Evolutionary conservation across 92 coral and sea anemone species (phyloP).

Genomic region (Chrysogorgia sp.): DNA sequence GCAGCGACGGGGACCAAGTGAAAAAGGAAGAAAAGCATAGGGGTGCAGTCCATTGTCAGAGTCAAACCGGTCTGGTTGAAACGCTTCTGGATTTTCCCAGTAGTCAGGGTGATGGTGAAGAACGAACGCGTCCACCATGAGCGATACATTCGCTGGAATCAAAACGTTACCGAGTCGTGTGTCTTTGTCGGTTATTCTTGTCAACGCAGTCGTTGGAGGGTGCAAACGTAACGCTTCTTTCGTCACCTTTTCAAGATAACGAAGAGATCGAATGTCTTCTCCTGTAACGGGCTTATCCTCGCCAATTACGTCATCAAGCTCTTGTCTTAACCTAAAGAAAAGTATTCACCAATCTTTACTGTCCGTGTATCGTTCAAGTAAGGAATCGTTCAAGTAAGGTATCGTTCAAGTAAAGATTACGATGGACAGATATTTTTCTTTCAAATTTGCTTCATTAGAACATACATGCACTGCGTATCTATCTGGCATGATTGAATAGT

Average conservation of each 20-base stretch:
- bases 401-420: too few relatives aligned
- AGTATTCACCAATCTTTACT: too few relatives aligned
- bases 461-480: too few relatives aligned
- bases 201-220: slow-evolving; percentile 39
- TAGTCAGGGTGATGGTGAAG: slow-evolving; percentile 78
- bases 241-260: slow-evolving; percentile 31
- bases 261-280: slow-evolving; percentile 8
- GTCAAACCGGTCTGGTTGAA: slow-evolving; percentile 85
- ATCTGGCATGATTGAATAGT: too few relatives aligned
- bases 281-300: background rate
- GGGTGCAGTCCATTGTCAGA: slow-evolving; percentile 57
- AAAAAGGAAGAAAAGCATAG: slow-evolving; percentile 30
- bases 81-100: slow-evolving; percentile 88
- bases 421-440: too few relatives aligned
- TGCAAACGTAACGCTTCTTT: slow-evolving; percentile 47
- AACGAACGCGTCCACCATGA: slow-evolving; percentile 80
- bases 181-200: slow-evolving; percentile 64
- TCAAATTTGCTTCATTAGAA: too few relatives aligned
- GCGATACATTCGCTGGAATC: slow-evolving; percentile 78
- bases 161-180: slow-evolving; percentile 66
- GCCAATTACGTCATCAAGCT: slow-evolving; percentile 18
- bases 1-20: slow-evolving; percentile 46
- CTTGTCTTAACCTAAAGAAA: slow-evolving; percentile 20
- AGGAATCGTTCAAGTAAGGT: too few relatives aligned
- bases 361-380: background rate